Base-by-base conservation (phyloP, 2,113 vertebrate species). In the Cepphus grylle region DNA sequence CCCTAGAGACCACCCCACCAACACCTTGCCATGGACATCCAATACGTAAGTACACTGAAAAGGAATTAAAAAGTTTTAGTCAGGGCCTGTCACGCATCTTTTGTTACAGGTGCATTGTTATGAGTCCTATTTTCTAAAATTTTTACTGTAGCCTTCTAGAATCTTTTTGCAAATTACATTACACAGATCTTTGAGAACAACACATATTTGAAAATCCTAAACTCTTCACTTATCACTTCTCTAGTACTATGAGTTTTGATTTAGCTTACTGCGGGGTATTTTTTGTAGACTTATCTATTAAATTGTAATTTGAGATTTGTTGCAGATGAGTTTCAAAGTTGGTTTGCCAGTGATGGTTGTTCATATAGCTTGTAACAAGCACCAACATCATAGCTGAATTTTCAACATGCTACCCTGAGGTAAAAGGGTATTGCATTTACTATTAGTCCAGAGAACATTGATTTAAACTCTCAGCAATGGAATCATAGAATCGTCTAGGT, bases 381-480 rank as follows among this genome's bases (percentile, higher is more conserved):
- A 72, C 43, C 72, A 40, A 66, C 86, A 16, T 47, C 25, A 45
- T 3, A 74, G 72, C 47, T 71, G 27, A 66, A 84, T 82, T 93
- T 91, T 86, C 18, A 85, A 27, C 40, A 81, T 61, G 77, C 53
- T 94, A 55, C 69, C 22, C 11, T n/a, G 40, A 86, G 67, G 36
- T 88, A 80, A 77, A 85, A 67, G 29, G 49, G 2, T 73, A 87
- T 91, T 96, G 34, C 32, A 81, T 94, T 97, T 95, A 67, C 73
- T 81, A 15, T 72, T 88, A 86, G 45, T 38, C 93, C 92, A 76
- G 49, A 59, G 11, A 73, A 58, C 25, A 77, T 38, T 72, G 20
- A 38, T 96, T 95, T 94, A 90, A 95, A 78, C 72, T 94, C 63
- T 52, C 20, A 84, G 53, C 38, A 81, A 32, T 9, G 32, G 30